Base-by-base conservation (phyloP, 2,797 vertebrate species). In the Epinephelus coioides region DNA sequence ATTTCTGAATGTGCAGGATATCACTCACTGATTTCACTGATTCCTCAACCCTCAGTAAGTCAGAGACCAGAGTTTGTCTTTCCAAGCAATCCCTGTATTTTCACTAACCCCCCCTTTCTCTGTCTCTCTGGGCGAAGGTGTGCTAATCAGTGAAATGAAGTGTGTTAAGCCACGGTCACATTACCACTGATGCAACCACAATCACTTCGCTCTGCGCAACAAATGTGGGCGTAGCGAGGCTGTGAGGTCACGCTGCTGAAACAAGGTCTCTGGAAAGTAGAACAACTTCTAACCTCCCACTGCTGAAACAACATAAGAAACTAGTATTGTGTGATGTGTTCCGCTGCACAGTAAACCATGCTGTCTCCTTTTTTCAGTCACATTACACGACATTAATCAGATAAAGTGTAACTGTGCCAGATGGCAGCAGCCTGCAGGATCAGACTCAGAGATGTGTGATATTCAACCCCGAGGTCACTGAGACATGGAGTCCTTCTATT, bases 101-200 rank as follows among this genome's bases (percentile, higher is more conserved):
- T 64, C 40, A 46, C 44, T n/a, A 17, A 51, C 6, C 23, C 12
- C 18, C 18, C 10, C 9, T 15, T 2, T 34, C 34, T 14, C 5
- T 23, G 34, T 21, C 13, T 54, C 18, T 79, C 40, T 47, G 78
- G 55, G 25, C 34, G 55, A 72, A 57, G 72, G 54, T 55, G 64
- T 77, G 63, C 61, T 71, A 89, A 88, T 85, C 76, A 62, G 76
- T 85, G 70, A 82, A 83, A 82, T 82, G 18, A 76, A 78, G 73
- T 76, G 86, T 82, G 69, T 63, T 81, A 71, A 88, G 76, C 80
- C 77, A 81, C 27, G 51, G 27, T 86, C 82, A 72, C 74, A 82
- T 84, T 87, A 82, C 69, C 60, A 17, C 68, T 74, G 70, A 69
- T 78, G 82, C 82, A 83, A 77, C 73, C 38, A 9, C 79, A 69